These are phyloP conservation scores for Bos javanicus DNA, from an alignment of 2,113 vertebrate species.

Conservation along the genomic window DNA sequence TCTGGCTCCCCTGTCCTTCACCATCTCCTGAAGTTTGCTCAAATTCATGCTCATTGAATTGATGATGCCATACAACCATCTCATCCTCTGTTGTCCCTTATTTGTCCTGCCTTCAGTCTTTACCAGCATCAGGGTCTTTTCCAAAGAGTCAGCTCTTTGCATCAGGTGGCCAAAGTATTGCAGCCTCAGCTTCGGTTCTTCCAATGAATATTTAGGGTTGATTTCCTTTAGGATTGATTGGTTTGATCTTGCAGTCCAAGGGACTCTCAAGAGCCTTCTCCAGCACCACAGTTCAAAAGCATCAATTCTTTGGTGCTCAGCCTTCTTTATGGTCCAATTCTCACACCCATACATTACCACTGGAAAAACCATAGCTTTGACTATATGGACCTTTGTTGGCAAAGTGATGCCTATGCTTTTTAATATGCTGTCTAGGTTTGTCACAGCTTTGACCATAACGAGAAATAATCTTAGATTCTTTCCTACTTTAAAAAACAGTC, in stretches of 20 bases:
- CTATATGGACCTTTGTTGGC: background rate
- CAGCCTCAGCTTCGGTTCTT: background rate
- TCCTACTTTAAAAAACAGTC: background rate
- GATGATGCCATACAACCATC: background rate
- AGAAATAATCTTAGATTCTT: constrained; percentile 11
- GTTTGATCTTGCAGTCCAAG: background rate
- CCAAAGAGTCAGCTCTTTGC: background rate
- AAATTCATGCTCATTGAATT: background rate
- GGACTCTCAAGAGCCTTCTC: background rate
- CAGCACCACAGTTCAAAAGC: background rate
- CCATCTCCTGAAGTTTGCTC: background rate
- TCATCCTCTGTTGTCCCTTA: background rate
- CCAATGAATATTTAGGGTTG: background rate
- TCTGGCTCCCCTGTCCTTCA: background rate
- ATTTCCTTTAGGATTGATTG: background rate
- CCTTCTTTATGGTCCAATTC: background rate
- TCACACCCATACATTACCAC: background rate
- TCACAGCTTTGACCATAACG: background rate
- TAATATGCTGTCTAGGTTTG: background rate
- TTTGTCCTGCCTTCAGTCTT: background rate
- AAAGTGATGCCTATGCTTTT: background rate
- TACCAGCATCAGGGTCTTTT: background rate
- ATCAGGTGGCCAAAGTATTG: background rate
- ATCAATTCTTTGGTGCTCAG: background rate
- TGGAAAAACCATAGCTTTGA: background rate